Conservation (phyloP, 2,888 invertebrate species). For the Latrodectus elegans region DNA sequence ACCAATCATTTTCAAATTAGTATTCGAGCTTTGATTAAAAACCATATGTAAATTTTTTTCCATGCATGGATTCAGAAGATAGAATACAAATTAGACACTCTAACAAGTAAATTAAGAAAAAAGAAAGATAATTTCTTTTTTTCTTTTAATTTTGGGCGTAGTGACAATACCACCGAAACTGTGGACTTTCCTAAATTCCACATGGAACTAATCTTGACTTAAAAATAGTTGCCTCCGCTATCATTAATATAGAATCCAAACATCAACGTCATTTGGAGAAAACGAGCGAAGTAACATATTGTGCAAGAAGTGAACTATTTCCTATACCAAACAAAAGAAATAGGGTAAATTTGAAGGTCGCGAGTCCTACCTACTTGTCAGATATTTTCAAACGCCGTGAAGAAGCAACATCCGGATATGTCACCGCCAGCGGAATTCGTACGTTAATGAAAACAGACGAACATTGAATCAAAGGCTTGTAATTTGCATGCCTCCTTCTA, state of each 20-base stretch:
- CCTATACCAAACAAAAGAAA: constrained; percentile 4
- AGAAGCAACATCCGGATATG: constrained; percentile 53
- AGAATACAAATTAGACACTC: too few species aligned
- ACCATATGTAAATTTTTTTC: too few species aligned
- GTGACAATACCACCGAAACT: too few species aligned
- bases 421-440: constrained; percentile 41
- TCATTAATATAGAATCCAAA: neutral
- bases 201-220: too few species aligned
- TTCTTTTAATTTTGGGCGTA: too few species aligned
- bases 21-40: too few species aligned
- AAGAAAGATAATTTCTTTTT: too few species aligned
- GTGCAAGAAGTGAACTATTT: neutral
- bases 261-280: neutral
- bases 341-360: constrained; percentile 34
- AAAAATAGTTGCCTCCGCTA: neutral
- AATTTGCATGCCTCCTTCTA: constrained; percentile 53
- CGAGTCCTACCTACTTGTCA: constrained; percentile 28
- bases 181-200: too few species aligned
- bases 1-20: too few species aligned
- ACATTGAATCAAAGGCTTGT: constrained; percentile 34
- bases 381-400: constrained; percentile 8
- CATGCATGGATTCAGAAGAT: too few species aligned
- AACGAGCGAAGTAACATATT: neutral
- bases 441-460: constrained; percentile 42
- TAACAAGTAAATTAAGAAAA: too few species aligned